Conservation (phyloP, 2,113 vertebrate genomes). For the Ochotona curzoniae region DNA sequence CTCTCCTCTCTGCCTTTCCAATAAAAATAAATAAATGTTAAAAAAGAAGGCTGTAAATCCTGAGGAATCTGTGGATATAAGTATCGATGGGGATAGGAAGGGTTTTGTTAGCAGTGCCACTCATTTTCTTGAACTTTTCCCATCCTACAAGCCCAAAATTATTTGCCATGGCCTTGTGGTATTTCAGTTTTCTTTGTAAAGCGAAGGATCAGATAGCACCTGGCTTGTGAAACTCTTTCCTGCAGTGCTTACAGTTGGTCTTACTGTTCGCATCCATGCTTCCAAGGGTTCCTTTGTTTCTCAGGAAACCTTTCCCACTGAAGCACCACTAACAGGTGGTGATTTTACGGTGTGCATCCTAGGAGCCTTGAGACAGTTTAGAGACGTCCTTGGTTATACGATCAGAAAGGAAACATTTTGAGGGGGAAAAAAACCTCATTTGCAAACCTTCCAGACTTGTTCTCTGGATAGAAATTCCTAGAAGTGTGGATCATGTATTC, state of each 20-base stretch:
- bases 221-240: neutral
- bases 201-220: neutral
- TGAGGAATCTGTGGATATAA: neutral
- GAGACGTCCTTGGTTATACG: neutral
- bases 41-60: neutral
- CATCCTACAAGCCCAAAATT: neutral
- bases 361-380: neutral
- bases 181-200: neutral
- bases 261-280: neutral
- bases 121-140: slow-evolving; percentile 7
- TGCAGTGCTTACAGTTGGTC: neutral
- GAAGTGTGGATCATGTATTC: neutral
- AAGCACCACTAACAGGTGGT: no score
- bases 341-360: neutral
- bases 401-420: neutral
- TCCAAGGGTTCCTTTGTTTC: neutral
- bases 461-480: neutral
- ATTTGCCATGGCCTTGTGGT: neutral
- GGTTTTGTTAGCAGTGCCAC: neutral
- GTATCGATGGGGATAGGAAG: neutral
- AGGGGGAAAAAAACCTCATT: neutral
- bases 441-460: neutral
- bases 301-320: neutral
- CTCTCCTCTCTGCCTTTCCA: no score
- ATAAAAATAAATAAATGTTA: no score